These are phyloP conservation scores for Eristalis arbustorum DNA, from an alignment of 2,888 invertebrate species.

Conservation along the genomic window DNA sequence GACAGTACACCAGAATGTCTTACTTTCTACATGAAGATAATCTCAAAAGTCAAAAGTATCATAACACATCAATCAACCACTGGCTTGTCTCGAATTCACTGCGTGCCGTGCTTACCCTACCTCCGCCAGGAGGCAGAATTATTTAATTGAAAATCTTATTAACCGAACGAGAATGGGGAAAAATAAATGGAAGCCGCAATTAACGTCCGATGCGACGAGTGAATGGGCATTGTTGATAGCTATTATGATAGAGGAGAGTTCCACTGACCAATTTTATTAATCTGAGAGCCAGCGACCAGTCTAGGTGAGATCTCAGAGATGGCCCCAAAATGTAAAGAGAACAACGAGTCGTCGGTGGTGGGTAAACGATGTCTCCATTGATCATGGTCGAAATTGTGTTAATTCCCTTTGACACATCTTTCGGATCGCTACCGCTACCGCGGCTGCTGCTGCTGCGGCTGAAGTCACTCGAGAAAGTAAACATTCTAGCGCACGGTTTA, in stretches of 20 bases:
- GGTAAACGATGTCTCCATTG: constrained; percentile 9
- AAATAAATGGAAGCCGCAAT: constrained; percentile 40
- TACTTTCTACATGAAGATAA: constrained; percentile 60
- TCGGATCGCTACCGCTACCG: neutral
- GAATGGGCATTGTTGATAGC: neutral
- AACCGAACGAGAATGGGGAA: constrained; percentile 31
- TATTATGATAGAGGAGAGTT: constrained; percentile 28
- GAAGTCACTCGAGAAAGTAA: neutral
- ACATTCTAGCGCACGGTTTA: neutral
- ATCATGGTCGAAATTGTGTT: constrained; percentile 25
- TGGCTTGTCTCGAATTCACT: constrained; percentile 12
- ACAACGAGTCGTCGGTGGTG: neutral
- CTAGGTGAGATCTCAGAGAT: constrained; percentile 16
- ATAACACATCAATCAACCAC: constrained; percentile 25
- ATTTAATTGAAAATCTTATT: constrained; percentile 52
- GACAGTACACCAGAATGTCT: constrained; percentile 35
- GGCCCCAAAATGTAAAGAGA: constrained; percentile 18
- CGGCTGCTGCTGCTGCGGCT: neutral
- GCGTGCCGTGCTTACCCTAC: no score
- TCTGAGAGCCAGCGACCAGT: constrained; percentile 34
- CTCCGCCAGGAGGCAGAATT: constrained; percentile 14
- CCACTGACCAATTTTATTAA: constrained; percentile 63
- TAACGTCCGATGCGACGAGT: constrained; percentile 36
- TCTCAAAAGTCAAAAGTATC: constrained; percentile 34
- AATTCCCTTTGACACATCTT: constrained; percentile 1